phyloP scores from a whole-genome alignment of 2,797 vertebrate genomes.

The Tragopan temminckii region DNA sequence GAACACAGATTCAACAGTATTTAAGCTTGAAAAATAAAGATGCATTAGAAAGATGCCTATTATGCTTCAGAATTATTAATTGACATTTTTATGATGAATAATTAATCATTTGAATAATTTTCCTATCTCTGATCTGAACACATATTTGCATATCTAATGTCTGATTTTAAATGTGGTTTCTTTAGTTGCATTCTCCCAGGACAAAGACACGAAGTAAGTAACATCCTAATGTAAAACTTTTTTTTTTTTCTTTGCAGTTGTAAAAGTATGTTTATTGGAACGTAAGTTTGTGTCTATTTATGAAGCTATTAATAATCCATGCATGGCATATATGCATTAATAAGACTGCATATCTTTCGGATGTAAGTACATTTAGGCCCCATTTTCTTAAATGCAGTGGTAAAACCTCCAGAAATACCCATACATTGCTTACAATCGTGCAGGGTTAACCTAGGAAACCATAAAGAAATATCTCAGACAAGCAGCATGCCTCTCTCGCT shows the following conservation, averaged over 20 bases:
- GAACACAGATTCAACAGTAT: constrained; percentile 80
- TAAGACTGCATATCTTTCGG: constrained; percentile 5
- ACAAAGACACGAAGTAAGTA: constrained; percentile 84
- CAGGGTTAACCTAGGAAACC: constrained; percentile 29
- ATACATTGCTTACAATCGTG: not conserved
- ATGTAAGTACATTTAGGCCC: not conserved
- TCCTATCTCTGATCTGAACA: constrained; percentile 94
- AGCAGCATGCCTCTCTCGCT: not conserved
- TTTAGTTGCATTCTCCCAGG: constrained; percentile 88
- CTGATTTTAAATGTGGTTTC: constrained; percentile 87
- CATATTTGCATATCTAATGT: constrained; percentile 97
- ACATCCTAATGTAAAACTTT: constrained; percentile 82
- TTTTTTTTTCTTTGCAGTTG: constrained; percentile 48
- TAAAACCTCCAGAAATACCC: not conserved
- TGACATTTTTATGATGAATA: constrained; percentile 94
- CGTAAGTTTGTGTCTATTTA: constrained; percentile 57
- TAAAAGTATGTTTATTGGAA: constrained; percentile 74
- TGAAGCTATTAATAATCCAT: constrained; percentile 74
- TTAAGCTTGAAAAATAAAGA: constrained; percentile 86
- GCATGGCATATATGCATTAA: constrained; percentile 57
- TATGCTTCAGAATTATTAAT: constrained; percentile 93
- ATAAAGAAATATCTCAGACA: constrained; percentile 10
- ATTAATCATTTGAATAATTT: constrained; percentile 99
- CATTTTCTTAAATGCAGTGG: not conserved
- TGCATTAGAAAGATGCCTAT: constrained; percentile 89